These are phyloP conservation scores for Bos javanicus DNA, from an alignment of 2,113 vertebrate species.

Conservation along the genomic window DNA sequence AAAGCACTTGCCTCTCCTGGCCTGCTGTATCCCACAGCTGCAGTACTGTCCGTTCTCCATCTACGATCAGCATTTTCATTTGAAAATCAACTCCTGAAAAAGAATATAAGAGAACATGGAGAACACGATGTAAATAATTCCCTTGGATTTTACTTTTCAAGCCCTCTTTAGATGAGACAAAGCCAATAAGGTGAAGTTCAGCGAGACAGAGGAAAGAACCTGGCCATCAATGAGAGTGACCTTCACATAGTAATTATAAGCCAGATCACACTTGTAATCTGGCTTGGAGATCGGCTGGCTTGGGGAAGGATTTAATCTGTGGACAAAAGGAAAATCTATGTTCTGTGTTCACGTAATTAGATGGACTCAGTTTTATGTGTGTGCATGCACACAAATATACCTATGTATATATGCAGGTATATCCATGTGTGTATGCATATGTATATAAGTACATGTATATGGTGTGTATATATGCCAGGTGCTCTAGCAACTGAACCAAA, in stretches of 20 bases:
- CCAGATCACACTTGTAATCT: neutral
- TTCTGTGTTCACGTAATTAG: neutral
- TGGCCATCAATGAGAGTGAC: neutral
- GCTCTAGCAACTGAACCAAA: neutral
- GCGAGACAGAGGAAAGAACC: neutral
- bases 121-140: neutral
- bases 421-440: neutral
- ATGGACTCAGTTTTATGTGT: neutral
- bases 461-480: neutral
- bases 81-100: constrained; percentile 96
- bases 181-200: neutral
- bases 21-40: constrained; percentile 99
- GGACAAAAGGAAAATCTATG: neutral
- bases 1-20: constrained; percentile 90
- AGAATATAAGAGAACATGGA: neutral
- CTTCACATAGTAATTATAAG: neutral
- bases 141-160: neutral
- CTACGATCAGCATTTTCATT: constrained; percentile 96
- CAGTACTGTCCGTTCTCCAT: constrained; percentile 91
- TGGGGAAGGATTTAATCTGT: neutral
- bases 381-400: no score
- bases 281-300: neutral
- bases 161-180: neutral
- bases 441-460: neutral
- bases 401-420: neutral